Percentiles rank a stretch among this genome's conserved stretches.
Conservation (phyloP, 1,140 invertebrate species). For the Vanessa tameamea region DNA sequence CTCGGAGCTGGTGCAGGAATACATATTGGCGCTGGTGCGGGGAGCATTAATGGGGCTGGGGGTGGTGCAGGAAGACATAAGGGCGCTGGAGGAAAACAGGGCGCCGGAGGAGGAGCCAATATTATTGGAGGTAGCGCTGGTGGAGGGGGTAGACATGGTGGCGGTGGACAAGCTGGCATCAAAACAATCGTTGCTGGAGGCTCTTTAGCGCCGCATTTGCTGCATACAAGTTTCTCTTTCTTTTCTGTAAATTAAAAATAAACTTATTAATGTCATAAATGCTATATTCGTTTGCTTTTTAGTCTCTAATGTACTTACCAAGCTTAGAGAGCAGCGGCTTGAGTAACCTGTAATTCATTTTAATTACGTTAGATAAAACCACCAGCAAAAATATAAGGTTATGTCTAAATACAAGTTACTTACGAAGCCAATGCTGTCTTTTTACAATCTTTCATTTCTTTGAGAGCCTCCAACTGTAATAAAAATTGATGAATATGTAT, state of each 20-base stretch:
- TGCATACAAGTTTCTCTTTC: conserved; percentile 43
- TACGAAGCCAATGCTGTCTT: conserved; percentile 64
- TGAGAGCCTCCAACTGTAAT: conserved; percentile 66
- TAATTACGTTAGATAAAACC: conserved; percentile 12
- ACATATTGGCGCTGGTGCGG: conserved; percentile 33
- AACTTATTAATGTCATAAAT: no score
- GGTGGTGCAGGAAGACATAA: conserved; percentile 39
- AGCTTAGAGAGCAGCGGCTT: conserved; percentile 57
- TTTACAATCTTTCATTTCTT: conserved; percentile 70
- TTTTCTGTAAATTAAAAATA: conserved; percentile 51
- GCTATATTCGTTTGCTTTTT: no score
- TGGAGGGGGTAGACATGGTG: conserved; percentile 23
- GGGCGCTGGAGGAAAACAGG: conserved; percentile 35
- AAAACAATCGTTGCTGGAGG: conserved; percentile 54
- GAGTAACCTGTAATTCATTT: conserved; percentile 56
- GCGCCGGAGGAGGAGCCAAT: conserved; percentile 35
- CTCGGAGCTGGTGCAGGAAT: conserved; percentile 34
- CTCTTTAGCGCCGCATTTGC: conserved; percentile 39
- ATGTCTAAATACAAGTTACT: conserved; percentile 40
- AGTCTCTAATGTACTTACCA: conserved; percentile 43
- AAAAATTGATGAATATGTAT: conserved; percentile 14
- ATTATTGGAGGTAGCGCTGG: conserved; percentile 42
- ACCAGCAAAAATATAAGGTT: conserved; percentile 2
- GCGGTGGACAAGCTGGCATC: conserved; percentile 50
- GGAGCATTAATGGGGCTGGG: conserved; percentile 34